Conservation (phyloP, 35 echinoderm and acorn worm species). For the Stichopus chloronotus region DNA sequence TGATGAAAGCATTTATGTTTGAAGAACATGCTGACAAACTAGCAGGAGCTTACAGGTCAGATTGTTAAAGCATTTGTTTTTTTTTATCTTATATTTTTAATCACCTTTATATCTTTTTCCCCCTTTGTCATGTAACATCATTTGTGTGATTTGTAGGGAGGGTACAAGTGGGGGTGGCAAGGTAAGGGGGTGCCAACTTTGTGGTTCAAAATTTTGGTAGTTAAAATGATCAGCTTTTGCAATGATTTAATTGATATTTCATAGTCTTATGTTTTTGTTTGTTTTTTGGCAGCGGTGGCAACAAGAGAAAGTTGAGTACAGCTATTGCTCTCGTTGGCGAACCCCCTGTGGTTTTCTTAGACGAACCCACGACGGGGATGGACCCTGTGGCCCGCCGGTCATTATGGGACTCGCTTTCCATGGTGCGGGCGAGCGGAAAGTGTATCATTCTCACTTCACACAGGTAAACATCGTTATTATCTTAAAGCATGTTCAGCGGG, state of each 20-base stretch:
- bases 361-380: conserved; percentile 91
- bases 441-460: conserved; percentile 90
- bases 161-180: neutral
- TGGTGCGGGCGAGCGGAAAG: conserved; percentile 72
- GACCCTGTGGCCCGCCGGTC: conserved; percentile 79
- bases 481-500: neutral
- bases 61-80: neutral
- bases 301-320: conserved; percentile 81
- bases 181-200: neutral
- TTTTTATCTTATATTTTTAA: neutral
- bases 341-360: conserved; percentile 83
- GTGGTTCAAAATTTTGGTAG: too few species aligned
- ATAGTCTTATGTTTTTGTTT: neutral
- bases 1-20: conserved; percentile 73
- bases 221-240: too few species aligned
- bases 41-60: conserved; percentile 74
- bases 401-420: conserved; percentile 77
- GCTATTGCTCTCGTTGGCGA: conserved; percentile 82
- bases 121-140: too few species aligned
- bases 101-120: neutral
- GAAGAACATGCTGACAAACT: conserved; percentile 81
- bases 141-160: neutral
- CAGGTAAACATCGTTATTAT: conserved; percentile 64
- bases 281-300: conserved; percentile 72
- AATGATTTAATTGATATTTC: too few species aligned